Base-by-base conservation (phyloP, 2,113 vertebrate species). In the Centropus bengalensis region DNA sequence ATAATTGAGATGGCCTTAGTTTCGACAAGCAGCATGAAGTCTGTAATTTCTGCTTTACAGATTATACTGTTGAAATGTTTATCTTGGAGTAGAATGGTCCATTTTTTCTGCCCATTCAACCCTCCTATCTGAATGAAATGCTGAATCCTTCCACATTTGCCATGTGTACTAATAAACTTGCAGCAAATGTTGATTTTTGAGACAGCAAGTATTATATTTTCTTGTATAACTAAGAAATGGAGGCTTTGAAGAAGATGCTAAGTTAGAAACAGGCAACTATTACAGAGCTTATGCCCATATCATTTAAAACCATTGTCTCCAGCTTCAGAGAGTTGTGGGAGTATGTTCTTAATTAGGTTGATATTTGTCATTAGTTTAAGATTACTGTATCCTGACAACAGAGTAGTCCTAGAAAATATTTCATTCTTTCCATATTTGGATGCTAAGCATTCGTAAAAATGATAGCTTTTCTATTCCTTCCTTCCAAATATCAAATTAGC, bases 191-290 rank as follows among this genome's bases (percentile, higher is more conserved):
- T 93, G 49, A 73, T 66, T 86, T 52, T 77, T 7, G n/a, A 77
- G 59, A 45, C 33, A 52, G 58, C 38, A 33, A 88, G 54, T 71
- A 60, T 91, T 89, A 20, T 76, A 42, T 91, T 87, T 20, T 93
- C 64, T 55, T 66, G 13, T 73, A 69, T 42, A 85, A 82, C 70
- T 78, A 83, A 85, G 33, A 91, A 69, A 81, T 52, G n/a, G 73
- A 91, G 36, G 5, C 49, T 89, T 77, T 75, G 22, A 81, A 90
- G 44, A 49, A 90, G 71, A 84, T 94, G 59, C 52, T 42, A 33
- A 15, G 33, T 87, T 85, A 59, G 38, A 36, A 55, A 63, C 38
- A 64, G 47, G 64, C 24, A 82, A 36, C 38, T 74, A 36, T 89
- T 85, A 6, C 6, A 13, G 38, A 67, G 32, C 14, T 90, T 47